Evolutionary conservation across 2,888 invertebrate species (phyloP).

Genomic region (Archips crataeganus): DNA sequence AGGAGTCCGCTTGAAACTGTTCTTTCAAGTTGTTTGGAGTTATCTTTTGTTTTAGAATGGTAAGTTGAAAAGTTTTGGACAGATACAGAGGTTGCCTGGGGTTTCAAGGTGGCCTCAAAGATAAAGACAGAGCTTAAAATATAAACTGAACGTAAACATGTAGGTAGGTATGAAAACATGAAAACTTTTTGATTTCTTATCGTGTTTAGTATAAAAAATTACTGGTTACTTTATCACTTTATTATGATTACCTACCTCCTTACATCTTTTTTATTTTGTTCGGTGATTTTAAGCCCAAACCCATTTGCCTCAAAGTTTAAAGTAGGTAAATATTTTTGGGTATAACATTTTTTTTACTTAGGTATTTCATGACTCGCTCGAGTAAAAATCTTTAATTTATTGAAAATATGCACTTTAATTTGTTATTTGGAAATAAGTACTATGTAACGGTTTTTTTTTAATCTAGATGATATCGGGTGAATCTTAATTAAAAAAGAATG

Average conservation of each 20-base stretch:
- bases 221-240: neutral
- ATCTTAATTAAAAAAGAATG: neutral
- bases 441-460: too few species aligned
- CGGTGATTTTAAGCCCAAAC: neutral
- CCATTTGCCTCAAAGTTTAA: neutral
- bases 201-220: neutral
- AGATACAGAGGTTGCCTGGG: neutral
- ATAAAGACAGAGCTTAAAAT: neutral
- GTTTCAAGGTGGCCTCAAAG: neutral
- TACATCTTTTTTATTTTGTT: too few species aligned
- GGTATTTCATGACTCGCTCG: too few species aligned
- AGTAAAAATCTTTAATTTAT: too few species aligned
- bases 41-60: conserved; percentile 9
- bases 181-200: neutral
- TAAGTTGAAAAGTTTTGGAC: neutral
- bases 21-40: conserved; percentile 9
- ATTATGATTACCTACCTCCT: neutral
- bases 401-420: neutral
- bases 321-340: too few species aligned
- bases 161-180: neutral
- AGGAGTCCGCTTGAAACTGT: conserved; percentile 4
- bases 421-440: too few species aligned
- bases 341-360: neutral
- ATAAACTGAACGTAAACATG: neutral
- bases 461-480: too few species aligned